These are phyloP conservation scores for Brenthis daphne DNA, from an alignment of 2,888 invertebrate species.

Conservation along the genomic window DNA sequence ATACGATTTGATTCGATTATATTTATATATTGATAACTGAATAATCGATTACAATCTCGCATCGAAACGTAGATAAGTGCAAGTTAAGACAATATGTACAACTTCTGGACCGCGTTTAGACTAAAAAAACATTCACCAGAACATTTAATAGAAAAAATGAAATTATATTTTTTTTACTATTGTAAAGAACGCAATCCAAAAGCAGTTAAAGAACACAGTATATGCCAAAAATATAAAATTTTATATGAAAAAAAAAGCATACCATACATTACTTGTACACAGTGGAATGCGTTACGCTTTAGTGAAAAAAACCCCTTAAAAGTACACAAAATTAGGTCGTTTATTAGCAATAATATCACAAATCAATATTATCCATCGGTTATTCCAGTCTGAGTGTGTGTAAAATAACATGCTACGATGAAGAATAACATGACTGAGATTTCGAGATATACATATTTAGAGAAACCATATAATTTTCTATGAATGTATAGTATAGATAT, in stretches of 20 bases:
- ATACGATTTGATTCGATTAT: conserved; percentile 8
- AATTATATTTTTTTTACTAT: neutral
- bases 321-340: conserved; percentile 53
- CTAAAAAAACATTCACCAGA: neutral
- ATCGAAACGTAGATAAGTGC: conserved; percentile 5
- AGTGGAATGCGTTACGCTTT: conserved; percentile 57
- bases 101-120: conserved; percentile 16
- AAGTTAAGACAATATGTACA: conserved; percentile 4
- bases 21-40: conserved; percentile 5
- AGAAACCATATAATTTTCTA: conserved; percentile 18
- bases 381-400: conserved; percentile 41
- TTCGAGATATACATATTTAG: conserved; percentile 19
- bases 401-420: conserved; percentile 24
- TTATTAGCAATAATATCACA: conserved; percentile 76
- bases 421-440: neutral
- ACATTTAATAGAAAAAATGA: conserved; percentile 1
- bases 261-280: conserved; percentile 4
- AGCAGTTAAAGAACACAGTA: neutral
- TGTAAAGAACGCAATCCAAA: conserved; percentile 1
- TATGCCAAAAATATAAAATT: neutral
- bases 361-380: conserved; percentile 64
- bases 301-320: conserved; percentile 31
- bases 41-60: conserved; percentile 14
- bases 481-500: conserved; percentile 14
- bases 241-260: conserved; percentile 9